A percentile compares a stretch with the other conserved stretches of the same genome.
Conservation (phyloP, 1,140 invertebrate species). For the Nebria ingens region DNA sequence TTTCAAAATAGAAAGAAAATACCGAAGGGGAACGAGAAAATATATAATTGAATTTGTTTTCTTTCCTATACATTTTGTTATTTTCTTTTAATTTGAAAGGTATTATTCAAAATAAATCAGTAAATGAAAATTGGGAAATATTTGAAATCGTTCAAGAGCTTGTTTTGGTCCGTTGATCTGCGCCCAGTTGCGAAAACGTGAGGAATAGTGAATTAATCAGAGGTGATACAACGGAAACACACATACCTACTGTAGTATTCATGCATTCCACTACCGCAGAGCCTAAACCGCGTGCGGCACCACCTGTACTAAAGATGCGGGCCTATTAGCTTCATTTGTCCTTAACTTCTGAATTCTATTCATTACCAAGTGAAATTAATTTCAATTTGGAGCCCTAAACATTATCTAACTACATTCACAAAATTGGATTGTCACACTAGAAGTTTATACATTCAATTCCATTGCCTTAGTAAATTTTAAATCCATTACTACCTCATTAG, state of each 20-base stretch:
- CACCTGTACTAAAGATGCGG: not conserved
- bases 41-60: conserved; percentile 13
- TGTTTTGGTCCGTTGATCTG: no score
- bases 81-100: not conserved
- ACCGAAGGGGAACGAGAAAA: conserved; percentile 13
- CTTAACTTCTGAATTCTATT: not conserved
- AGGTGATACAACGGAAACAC: not conserved
- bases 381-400: no score
- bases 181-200: no score
- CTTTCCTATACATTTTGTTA: not conserved
- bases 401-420: no score
- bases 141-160: not conserved
- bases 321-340: not conserved
- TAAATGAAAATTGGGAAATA: not conserved
- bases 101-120: not conserved
- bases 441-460: no score
- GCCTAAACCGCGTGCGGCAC: not conserved
- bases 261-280: not conserved
- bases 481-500: no score
- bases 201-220: no score
- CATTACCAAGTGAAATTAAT: not conserved
- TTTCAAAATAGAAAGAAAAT: conserved; percentile 20
- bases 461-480: no score
- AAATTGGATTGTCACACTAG: no score
- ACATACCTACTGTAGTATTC: not conserved